A percentile compares a stretch with the other conserved stretches of the same genome.
Conservation (phyloP, 2,888 invertebrate species). For the Campaea margaritaria region DNA sequence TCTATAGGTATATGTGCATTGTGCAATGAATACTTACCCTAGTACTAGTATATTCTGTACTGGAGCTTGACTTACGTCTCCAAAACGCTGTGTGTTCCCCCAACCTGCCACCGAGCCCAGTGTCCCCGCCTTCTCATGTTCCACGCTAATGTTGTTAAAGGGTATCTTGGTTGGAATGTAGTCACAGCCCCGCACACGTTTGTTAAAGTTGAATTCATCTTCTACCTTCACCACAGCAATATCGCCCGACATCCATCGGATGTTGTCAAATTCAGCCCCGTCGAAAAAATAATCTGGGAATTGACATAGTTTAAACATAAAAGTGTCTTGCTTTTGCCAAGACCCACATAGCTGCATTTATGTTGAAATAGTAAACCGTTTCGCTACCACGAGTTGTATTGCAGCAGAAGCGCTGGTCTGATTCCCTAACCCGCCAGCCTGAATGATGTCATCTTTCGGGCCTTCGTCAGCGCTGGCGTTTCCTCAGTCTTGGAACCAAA, state of each 20-base stretch:
- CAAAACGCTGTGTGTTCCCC: slow-evolving; percentile 61
- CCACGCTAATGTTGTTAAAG: slow-evolving; percentile 61
- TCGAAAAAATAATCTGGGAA: slow-evolving; percentile 67
- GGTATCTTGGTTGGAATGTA: slow-evolving; percentile 64
- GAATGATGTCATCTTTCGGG: no score
- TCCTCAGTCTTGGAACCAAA: no score
- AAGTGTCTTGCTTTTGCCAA: no score
- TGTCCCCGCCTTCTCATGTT: slow-evolving; percentile 56
- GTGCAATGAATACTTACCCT: no score
- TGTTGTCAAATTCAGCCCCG: slow-evolving; percentile 69
- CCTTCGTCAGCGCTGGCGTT: no score
- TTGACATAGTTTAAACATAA: no score
- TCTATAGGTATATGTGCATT: no score
- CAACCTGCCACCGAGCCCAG: slow-evolving; percentile 68
- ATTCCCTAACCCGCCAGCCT: no score
- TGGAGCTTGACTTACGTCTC: slow-evolving; percentile 54
- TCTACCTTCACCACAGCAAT: slow-evolving; percentile 76
- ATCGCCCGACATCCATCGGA: slow-evolving; percentile 75
- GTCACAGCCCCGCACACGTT: slow-evolving; percentile 68
- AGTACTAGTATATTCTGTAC: not conserved
- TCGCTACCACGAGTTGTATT: no score
- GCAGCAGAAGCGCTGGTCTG: no score
- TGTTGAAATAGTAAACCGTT: no score
- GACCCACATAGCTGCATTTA: no score
- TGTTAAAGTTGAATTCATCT: slow-evolving; percentile 68